Base-by-base conservation (phyloP, 1,140 invertebrate species). In the Drosophila willistoni region DNA sequence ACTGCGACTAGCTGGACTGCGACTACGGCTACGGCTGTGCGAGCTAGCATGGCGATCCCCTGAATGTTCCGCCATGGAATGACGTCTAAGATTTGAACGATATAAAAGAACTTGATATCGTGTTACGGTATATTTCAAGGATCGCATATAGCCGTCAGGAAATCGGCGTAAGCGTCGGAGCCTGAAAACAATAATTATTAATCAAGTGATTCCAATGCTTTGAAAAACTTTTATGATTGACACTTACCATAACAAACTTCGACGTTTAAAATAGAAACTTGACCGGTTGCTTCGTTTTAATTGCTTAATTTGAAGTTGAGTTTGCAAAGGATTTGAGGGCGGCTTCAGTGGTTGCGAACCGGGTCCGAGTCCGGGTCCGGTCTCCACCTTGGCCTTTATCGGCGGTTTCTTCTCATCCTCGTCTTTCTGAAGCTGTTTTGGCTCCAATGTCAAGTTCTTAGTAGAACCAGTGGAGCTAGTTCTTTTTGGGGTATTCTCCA, bases 191-290 rank as follows among this genome's bases (percentile, higher is more conserved):
- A 68, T 14, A 9, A 10, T 36, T 60, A 13, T n/a, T 0, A 3
- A 29, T 29, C 5, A 14, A 2, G 13, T n/a, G 6, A 7, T 39
- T 1, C 0, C n/a, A 7, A 13, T 12, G 36, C 5, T 25, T 3
- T 3, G 2, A 4, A 3, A 3, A 36, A 14, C 7, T 25, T 55
- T 2, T 14, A 9, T 0, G 6, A 29, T 29, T 29, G 10, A 1
- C n/a, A 63, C 64, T 57, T 59, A 84, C 84, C 80, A 89, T 17
- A 51, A 59, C 3, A 89, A 41, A 47, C 80, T 89, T 56, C 84
- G 84, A 2, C 69, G 73, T 19, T 79, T 89, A 13, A 61, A 84
- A 17, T 78, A 81, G 3, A 78, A 7, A 68, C 63, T 59, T 0
- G 70, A 51, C 34, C 7, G 14, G 0, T n/a, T 57, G n/a, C 25